Conservation (phyloP, 2,113 vertebrate genomes). For the Callorhinus ursinus region DNA sequence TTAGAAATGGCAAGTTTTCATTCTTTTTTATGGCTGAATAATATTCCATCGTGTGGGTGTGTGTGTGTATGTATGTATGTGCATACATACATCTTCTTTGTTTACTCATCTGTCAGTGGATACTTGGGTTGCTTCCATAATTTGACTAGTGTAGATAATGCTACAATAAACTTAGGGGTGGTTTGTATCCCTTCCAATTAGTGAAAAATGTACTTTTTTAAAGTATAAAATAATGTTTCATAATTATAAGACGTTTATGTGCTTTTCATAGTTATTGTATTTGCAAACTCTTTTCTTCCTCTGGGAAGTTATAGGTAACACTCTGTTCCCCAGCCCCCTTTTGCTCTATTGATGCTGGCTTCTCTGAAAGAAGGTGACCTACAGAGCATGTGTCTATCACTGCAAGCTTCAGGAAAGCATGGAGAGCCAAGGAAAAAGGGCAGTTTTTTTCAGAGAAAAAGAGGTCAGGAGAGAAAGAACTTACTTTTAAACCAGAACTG, state of each 20-base stretch:
- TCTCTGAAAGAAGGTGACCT: neutral
- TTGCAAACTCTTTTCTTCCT: neutral
- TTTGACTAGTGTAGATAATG: neutral
- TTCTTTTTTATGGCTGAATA: neutral
- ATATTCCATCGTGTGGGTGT: neutral
- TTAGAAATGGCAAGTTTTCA: neutral
- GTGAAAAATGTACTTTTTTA: neutral
- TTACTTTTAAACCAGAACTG: neutral
- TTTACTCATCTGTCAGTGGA: neutral
- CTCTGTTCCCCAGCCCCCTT: neutral
- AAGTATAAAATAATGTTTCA: neutral
- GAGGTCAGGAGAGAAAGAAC: neutral
- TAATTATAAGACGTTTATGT: neutral
- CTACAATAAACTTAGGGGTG: neutral
- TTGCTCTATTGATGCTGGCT: neutral
- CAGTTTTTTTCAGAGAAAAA: neutral
- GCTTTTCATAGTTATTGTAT: neutral
- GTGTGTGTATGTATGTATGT: too few species aligned
- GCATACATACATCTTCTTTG: neutral
- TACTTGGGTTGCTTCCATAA: neutral
- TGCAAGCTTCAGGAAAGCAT: neutral
- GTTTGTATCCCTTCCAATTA: neutral
- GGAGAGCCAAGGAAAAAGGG: neutral
- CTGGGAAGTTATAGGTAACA: neutral
- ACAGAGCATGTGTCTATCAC: neutral